Evolutionary conservation across 2,113 vertebrate genomes (phyloP), one percentile per base, ranked within the genome.

Genomic region (Clupea harengus): DNA sequence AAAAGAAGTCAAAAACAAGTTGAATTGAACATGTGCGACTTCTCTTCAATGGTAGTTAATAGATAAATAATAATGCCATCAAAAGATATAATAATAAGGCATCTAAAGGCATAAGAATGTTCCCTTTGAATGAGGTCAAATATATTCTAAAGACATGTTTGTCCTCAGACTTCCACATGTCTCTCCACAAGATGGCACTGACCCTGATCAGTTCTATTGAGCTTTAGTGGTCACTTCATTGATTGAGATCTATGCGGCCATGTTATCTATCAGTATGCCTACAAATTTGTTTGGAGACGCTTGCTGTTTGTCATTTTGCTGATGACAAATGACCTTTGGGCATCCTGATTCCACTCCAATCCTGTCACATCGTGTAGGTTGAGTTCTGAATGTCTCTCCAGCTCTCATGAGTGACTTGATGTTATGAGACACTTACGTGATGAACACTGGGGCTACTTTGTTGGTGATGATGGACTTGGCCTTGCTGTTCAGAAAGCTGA

Each of bases 381-480:
- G 18, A 9, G 22, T 22, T 60, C 1, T 60, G 18, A 22, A 22
- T 6, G 57, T 60, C n/a, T 64, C 22, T 25, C 57, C n/a, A 6
- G 57, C 50, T 75, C 45, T 18, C n/a, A 81, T 45, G 13, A 57
- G 5, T 18, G 6, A 57, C 2, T 15, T 15, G 9, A 47, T 7
- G 13, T 18, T 67, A 67, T 45, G 54, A n/a, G 32, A 64, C 78
- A 94, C 97, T 96, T 89, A 97, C 97, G 97, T 97, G 90, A 97
- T 97, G 91, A 97, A 94, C 15, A 97, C 96, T 0, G 97, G 97
- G 0, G 97, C 97, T 93, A 97, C 97, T 91, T 97, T 97, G 91
- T 97, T 97, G 91, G 96, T 96, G 91, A 97, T 97, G 92, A 97
- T 97, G 88, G 97, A 97, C 91, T 97, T 97, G 91, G 96, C 96